Conservation (phyloP, 2,888 invertebrate genomes). For the Perdita meconis region DNA sequence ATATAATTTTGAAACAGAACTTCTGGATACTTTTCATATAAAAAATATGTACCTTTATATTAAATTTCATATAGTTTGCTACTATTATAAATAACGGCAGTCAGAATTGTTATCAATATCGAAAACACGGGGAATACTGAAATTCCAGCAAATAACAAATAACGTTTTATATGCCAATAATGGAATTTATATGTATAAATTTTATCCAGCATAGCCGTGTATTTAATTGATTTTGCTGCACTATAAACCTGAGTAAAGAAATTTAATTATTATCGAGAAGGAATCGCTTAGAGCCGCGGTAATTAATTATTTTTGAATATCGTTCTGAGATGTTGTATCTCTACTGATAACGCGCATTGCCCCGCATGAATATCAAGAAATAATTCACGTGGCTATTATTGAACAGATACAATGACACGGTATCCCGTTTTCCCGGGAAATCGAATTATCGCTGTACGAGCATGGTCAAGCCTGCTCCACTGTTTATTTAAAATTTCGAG, state of each 20-base stretch:
- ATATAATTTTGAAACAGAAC: neutral
- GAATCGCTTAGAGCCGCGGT: no score
- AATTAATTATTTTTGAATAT: no score
- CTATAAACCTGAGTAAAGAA: no score
- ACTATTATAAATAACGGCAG: neutral
- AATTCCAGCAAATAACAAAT: neutral
- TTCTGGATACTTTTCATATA: neutral
- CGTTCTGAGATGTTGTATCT: neutral
- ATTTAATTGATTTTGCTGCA: no score
- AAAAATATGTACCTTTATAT: neutral
- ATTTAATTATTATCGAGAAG: no score
- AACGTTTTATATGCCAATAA: neutral
- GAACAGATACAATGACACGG: slow-evolving; percentile 28
- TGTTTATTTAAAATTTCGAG: slow-evolving; percentile 63
- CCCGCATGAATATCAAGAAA: slow-evolving; percentile 39
- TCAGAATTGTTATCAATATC: neutral
- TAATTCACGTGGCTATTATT: slow-evolving; percentile 55
- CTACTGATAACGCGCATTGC: neutral
- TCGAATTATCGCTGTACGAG: slow-evolving; percentile 42
- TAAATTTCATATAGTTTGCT: neutral
- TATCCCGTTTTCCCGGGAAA: slow-evolving; percentile 45
- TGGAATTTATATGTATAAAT: neutral
- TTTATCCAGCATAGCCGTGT: no score
- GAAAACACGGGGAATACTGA: neutral
- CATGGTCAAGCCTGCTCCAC: neutral